Evolutionary conservation across 2,888 invertebrate species (phyloP).

Genomic region (Capitulum mitella): DNA sequence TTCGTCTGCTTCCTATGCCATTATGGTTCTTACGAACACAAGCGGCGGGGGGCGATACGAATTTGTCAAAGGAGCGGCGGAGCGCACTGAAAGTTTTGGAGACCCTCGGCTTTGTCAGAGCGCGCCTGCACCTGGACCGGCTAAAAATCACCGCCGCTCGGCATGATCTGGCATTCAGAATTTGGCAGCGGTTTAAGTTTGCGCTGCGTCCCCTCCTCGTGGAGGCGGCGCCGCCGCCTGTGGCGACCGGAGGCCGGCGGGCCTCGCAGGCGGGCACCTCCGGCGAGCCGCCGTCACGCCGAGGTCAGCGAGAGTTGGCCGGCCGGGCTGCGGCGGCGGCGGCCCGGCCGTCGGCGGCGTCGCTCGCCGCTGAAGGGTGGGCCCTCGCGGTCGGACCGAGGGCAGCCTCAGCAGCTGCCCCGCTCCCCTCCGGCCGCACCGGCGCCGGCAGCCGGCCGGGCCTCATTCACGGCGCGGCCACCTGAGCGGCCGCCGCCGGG

Average conservation of each 20-base stretch:
- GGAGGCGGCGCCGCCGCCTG: no score
- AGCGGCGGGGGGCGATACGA: slow-evolving; percentile 15
- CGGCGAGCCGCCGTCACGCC: no score
- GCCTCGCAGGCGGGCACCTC: no score
- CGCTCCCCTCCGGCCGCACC: neutral
- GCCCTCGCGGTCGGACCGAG: neutral
- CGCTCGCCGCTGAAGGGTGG: neutral
- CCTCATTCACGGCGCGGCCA: neutral
- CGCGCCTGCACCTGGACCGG: neutral
- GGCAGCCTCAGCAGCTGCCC: neutral
- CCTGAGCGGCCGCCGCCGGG: neutral
- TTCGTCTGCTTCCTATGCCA: neutral
- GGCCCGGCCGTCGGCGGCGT: neutral
- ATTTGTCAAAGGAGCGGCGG: slow-evolving; percentile 23
- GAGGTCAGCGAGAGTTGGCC: neutral
- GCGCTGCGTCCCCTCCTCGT: no score
- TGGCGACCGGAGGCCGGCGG: no score
- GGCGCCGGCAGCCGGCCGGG: neutral
- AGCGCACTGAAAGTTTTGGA: slow-evolving; percentile 22
- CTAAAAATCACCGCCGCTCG: slow-evolving; percentile 9
- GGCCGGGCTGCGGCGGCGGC: neutral
- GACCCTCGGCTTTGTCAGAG: slow-evolving; percentile 24
- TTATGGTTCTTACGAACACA: slow-evolving; percentile 7
- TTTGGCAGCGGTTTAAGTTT: neutral
- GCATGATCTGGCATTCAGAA: neutral